These are phyloP conservation scores for Maccullochella peelii DNA, from an alignment of 2,113 vertebrate genomes.

Conservation along the genomic window DNA sequence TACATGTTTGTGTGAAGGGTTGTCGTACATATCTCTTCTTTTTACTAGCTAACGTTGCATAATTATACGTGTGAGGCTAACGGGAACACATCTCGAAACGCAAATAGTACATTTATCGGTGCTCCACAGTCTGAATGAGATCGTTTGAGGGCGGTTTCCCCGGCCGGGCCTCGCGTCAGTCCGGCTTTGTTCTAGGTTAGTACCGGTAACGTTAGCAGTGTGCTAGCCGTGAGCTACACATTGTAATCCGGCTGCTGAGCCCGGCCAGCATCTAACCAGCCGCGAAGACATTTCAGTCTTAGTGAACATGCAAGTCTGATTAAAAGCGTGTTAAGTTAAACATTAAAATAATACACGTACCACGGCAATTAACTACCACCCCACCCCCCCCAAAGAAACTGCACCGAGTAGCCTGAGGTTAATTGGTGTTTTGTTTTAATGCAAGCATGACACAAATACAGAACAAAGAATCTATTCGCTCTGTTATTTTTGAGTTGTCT, in stretches of 20 bases:
- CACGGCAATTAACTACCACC: neutral
- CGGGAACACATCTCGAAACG: accelerated
- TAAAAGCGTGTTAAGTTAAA: accelerated
- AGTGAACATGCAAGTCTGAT: accelerated
- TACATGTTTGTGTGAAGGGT: too few relatives aligned
- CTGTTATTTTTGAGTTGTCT: too few relatives aligned
- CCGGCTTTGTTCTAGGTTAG: constrained; percentile 71
- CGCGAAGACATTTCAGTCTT: neutral
- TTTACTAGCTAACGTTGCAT: accelerated
- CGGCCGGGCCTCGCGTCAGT: constrained; percentile 47
- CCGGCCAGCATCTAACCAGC: neutral
- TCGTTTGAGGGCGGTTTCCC: constrained; percentile 21
- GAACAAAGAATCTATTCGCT: too few relatives aligned
- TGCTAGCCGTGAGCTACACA: constrained; percentile 35
- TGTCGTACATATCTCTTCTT: neutral
- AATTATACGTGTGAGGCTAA: accelerated
- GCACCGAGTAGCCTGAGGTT: neutral
- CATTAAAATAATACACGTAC: neutral
- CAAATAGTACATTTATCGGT: accelerated
- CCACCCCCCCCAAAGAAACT: constrained; percentile 9
- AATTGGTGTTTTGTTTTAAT: neutral
- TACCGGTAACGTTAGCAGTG: constrained; percentile 34
- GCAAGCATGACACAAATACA: neutral
- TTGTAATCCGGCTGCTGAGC: too few relatives aligned
- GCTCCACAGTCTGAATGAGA: accelerated